phyloP scores from a whole-genome alignment of 2,113 vertebrate species.

The Ctenodactylus gundi region DNA sequence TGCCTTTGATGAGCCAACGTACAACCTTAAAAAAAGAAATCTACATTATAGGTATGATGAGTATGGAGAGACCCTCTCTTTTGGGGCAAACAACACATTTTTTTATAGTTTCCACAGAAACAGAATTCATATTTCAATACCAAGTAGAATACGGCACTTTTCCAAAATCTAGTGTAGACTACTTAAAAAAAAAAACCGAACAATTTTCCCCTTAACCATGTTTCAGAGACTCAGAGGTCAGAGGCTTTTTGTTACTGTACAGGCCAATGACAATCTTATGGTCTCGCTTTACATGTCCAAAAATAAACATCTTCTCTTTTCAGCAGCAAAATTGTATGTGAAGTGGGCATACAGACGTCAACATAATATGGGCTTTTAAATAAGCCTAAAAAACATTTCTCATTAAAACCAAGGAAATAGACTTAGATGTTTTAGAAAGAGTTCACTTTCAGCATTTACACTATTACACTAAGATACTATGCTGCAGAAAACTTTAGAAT shows the following conservation, averaged over 20 bases:
- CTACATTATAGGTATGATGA: conserved; percentile 66
- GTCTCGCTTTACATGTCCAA: background rate
- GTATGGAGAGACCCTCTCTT: background rate
- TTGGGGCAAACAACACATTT: conserved; percentile 3
- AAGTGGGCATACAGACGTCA: background rate
- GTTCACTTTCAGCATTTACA: background rate
- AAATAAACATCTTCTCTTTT: background rate
- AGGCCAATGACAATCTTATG: background rate
- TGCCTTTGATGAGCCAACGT: conserved; percentile 89
- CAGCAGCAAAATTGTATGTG: background rate
- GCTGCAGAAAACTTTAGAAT: background rate
- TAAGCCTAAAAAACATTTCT: background rate
- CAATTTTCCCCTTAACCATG: background rate
- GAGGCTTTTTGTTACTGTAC: background rate
- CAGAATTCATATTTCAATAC: background rate
- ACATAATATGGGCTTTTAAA: background rate
- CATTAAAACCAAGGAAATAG: background rate
- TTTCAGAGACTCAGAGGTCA: background rate
- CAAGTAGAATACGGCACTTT: background rate
- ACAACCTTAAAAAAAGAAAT: conserved; percentile 90
- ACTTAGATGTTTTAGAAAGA: background rate
- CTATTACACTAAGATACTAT: background rate
- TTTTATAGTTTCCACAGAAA: conserved; percentile 31
- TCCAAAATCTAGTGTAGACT: background rate
- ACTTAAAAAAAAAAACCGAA: background rate